phyloP scores from a whole-genome alignment of 2,797 vertebrate species.

The Furcifer pardalis region DNA sequence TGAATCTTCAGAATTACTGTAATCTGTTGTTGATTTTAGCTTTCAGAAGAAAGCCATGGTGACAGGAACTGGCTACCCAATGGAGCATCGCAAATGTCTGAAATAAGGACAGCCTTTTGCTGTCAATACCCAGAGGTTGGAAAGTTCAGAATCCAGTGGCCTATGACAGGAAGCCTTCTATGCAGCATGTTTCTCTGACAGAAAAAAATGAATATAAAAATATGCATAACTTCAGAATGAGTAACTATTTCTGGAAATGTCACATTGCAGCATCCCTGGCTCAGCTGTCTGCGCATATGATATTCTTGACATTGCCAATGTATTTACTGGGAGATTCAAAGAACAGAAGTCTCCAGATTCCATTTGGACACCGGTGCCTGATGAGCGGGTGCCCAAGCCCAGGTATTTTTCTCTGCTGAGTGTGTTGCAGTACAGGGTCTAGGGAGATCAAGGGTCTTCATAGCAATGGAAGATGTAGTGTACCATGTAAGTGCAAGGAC shows the following conservation, averaged over 20 bases:
- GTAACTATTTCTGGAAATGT: conserved; percentile 71
- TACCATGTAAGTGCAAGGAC: neutral
- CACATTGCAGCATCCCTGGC: conserved; percentile 91
- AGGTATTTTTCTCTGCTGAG: conserved; percentile 77
- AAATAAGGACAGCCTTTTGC: conserved; percentile 53
- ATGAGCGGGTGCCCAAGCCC: conserved; percentile 94
- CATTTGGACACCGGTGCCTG: conserved; percentile 97
- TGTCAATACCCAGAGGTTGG: conserved; percentile 52
- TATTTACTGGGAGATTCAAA: conserved; percentile 97
- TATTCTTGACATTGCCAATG: conserved; percentile 92
- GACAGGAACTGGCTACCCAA: conserved; percentile 43
- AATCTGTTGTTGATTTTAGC: conserved; percentile 50
- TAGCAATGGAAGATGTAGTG: neutral
- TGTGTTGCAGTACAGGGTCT: neutral
- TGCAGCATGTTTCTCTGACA: conserved; percentile 73
- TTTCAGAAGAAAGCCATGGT: conserved; percentile 47
- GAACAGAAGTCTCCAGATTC: conserved; percentile 98
- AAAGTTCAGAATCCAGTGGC: conserved; percentile 58
- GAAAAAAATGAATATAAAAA: conserved; percentile 50
- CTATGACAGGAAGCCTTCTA: conserved; percentile 61
- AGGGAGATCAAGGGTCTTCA: conserved; percentile 7
- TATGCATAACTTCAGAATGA: conserved; percentile 65
- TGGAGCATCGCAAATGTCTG: conserved; percentile 47
- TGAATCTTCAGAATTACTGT: conserved; percentile 38
- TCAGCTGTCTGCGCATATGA: conserved; percentile 98